phyloP scores from a whole-genome alignment of 2,113 vertebrate species.

The Gorsachius goisagi region DNA sequence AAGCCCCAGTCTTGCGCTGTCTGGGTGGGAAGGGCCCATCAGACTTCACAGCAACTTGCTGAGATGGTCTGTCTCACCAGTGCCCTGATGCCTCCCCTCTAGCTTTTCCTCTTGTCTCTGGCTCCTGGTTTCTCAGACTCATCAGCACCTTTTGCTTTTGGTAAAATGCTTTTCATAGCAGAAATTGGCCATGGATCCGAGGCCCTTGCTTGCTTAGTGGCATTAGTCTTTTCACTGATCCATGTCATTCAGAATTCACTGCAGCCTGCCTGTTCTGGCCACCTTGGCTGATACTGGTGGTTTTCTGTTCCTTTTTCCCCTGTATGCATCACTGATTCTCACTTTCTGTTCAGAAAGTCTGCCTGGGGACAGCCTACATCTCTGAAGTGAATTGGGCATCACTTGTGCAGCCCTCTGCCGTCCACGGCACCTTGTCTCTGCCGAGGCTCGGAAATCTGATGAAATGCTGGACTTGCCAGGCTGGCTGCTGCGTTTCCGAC shows the following conservation, averaged over 20 bases:
- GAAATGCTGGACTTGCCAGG: background rate
- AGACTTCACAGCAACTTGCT: background rate
- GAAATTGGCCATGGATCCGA: background rate
- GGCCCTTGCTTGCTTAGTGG: background rate
- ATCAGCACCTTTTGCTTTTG: background rate
- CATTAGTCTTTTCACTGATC: background rate
- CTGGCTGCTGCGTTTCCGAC: accelerated
- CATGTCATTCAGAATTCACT: background rate
- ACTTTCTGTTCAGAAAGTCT: background rate
- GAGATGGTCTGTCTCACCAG: background rate
- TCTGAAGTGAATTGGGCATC: background rate
- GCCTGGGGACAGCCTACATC: background rate
- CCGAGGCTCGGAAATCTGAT: accelerated
- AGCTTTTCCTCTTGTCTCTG: background rate
- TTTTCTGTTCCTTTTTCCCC: background rate
- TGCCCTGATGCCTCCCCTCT: accelerated
- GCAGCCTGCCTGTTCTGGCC: background rate
- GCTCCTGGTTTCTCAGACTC: background rate
- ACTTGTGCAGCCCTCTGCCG: background rate
- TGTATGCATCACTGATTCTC: background rate
- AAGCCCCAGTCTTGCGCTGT: background rate
- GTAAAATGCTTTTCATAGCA: background rate
- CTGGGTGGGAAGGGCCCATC: accelerated
- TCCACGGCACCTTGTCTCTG: background rate
- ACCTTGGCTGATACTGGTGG: background rate